A percentile compares a stretch with the other conserved stretches of the same genome.
Conservation (phyloP, 2,888 invertebrate species). For the Hyposoter dolosus region DNA sequence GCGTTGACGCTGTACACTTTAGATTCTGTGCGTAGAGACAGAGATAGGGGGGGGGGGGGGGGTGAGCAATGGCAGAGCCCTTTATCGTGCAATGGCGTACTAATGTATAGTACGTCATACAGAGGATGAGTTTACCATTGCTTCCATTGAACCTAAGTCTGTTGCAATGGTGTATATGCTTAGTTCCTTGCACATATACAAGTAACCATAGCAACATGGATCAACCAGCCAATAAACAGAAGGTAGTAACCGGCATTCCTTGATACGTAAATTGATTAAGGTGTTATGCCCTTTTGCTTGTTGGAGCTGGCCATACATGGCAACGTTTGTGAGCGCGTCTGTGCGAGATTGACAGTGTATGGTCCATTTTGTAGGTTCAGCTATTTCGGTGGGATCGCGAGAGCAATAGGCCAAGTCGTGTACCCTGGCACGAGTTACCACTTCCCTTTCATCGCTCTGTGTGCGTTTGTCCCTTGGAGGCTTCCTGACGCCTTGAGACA, state of each 20-base stretch:
- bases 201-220: background rate
- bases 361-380: slow-evolving; percentile 35
- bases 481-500: slow-evolving; percentile 46
- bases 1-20: slow-evolving; percentile 75
- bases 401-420: slow-evolving; percentile 59
- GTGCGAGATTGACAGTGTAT: background rate
- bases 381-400: slow-evolving; percentile 50
- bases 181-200: background rate
- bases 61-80: slow-evolving; percentile 48
- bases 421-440: slow-evolving; percentile 26
- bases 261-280: slow-evolving; percentile 31
- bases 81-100: slow-evolving; percentile 10
- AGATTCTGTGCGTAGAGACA: slow-evolving; percentile 38
- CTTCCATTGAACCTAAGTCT: slow-evolving; percentile 24
- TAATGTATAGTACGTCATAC: slow-evolving; percentile 43
- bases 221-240: slow-evolving; percentile 25
- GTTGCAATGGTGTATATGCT: slow-evolving; percentile 27
- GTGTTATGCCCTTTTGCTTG: slow-evolving; percentile 28
- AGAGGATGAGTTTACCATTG: slow-evolving; percentile 40
- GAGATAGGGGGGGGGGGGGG: slow-evolving; percentile 20
- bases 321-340: background rate
- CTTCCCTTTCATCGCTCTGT: slow-evolving; percentile 26
- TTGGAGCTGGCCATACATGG: slow-evolving; percentile 24
- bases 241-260: slow-evolving; percentile 23
- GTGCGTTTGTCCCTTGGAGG: slow-evolving; percentile 57